Evolutionary conservation across 2,888 invertebrate genomes (phyloP).

Genomic region (Neocrepidodera transversa): DNA sequence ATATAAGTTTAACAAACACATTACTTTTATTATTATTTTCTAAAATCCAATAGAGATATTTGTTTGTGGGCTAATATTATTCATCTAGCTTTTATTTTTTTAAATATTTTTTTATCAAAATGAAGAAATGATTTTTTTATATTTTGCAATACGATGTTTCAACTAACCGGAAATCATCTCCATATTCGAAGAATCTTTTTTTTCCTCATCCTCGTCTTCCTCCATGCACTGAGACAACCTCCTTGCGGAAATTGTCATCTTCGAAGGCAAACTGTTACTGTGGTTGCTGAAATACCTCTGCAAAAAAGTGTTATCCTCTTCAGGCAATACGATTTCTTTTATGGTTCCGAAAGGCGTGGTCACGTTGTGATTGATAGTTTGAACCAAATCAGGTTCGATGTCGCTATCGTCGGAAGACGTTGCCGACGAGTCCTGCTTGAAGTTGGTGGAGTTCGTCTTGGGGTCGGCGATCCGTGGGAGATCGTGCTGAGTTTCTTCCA

Average conservation of each 20-base stretch:
- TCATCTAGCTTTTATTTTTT: no score
- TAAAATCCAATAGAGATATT: no score
- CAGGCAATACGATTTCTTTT: conserved; percentile 66
- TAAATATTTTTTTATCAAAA: no score
- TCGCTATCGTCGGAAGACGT: conserved; percentile 64
- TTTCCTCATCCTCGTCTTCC: conserved; percentile 80
- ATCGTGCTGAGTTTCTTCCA: conserved; percentile 20
- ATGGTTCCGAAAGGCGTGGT: conserved; percentile 72
- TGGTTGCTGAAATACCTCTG: conserved; percentile 78
- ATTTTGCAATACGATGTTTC: not conserved
- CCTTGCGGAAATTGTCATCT: conserved; percentile 67
- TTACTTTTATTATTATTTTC: no score
- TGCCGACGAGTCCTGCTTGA: conserved; percentile 28
- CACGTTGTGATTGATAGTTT: conserved; percentile 73
- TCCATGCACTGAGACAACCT: conserved; percentile 83
- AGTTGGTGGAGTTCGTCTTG: not conserved
- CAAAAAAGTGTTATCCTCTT: conserved; percentile 67
- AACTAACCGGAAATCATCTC: conserved; percentile 50
- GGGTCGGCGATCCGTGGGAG: conserved; percentile 4
- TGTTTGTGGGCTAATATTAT: no score
- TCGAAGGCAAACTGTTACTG: conserved; percentile 73
- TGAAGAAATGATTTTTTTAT: no score
- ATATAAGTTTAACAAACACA: no score
- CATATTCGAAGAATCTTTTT: conserved; percentile 50
- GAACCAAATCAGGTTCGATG: conserved; percentile 71